Evolutionary conservation across 64 coral and sea anemone species (phyloP), one percentile per base, ranked within the genome.

Genomic region (Dendronephthya gigantea): DNA sequence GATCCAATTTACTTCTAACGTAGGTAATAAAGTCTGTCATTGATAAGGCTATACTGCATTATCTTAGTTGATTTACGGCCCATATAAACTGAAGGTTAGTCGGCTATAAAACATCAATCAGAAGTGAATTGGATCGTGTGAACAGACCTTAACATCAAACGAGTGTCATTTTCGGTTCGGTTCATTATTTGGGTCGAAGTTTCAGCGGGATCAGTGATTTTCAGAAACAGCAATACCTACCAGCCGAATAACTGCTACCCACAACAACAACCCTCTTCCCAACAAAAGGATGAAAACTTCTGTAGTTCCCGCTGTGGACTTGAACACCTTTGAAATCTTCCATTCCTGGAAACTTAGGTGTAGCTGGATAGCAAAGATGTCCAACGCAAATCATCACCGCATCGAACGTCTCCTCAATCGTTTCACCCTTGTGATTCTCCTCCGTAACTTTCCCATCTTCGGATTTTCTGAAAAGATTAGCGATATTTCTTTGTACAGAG

Each of bases 381-480:
- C 94, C 94, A 91, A 49, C 56, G 81, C 91, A 93, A 33, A 91
- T 91, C 94, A 97, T 93, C 1, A 97, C 94, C 72, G 83, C 84
- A 88, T 97, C 94, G 49, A 89, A 97, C 25, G 86, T 45, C 41
- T 45, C 41, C 4, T 45, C 41, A 45, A 45, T 45, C 41, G 51
- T 70, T 93, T n/a, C n/a, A n/a, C n/a, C n/a, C n/a, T n/a, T n/a
- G n/a, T 86, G 9, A 50, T 75, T 82, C 22, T 85, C 7, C 84
- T 12, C 1, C 84, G 32, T 51, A 27, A 50, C n/a, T 87, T 87
- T 48, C 62, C 66, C 41, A 58, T 31, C 15, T 36, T 29, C 32
- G 37, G 36, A 35, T 79, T 79, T 34, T 33, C 29, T 28, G 9
- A 34, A 45, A 45, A 45, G 11, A 6, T 45, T 11, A 45, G n/a